Evolutionary conservation across 2,888 invertebrate species (phyloP).

Genomic region (Caradrina clavipalpis): DNA sequence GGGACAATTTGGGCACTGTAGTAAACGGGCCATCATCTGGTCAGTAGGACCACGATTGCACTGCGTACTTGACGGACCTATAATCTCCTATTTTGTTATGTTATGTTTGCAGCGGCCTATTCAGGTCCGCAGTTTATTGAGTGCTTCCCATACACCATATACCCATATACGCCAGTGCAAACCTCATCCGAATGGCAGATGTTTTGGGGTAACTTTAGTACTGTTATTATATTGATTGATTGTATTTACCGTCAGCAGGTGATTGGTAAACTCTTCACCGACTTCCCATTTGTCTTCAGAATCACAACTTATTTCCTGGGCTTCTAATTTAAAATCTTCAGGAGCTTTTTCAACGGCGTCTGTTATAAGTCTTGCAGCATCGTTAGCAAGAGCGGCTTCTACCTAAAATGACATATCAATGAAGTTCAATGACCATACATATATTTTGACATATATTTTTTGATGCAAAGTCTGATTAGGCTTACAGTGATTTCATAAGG

Average conservation of each 20-base stretch:
- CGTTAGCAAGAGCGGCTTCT: conserved; percentile 83
- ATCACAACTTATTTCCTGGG: conserved; percentile 77
- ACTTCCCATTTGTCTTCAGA: conserved; percentile 81
- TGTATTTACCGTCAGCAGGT: conserved; percentile 78
- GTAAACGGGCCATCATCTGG: no score
- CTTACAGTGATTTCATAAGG: conserved; percentile 82
- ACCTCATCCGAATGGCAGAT: no score
- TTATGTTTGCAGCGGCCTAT: no score
- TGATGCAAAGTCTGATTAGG: conserved; percentile 11
- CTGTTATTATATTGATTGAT: neutral
- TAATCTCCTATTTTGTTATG: no score
- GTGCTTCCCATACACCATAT: no score
- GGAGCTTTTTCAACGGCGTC: conserved; percentile 83
- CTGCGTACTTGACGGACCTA: no score
- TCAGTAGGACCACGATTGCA: no score
- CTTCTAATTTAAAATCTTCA: conserved; percentile 80
- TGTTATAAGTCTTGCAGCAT: conserved; percentile 83
- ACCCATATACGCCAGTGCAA: no score
- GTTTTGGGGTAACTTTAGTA: neutral
- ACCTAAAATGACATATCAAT: conserved; percentile 67
- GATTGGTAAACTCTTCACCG: conserved; percentile 81
- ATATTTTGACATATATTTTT: neutral
- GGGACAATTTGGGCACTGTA: no score
- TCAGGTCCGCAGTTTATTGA: no score
- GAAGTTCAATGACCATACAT: neutral